Base-by-base conservation (phyloP, 2,888 invertebrate genomes). In the Dastarcus helophoroides region DNA sequence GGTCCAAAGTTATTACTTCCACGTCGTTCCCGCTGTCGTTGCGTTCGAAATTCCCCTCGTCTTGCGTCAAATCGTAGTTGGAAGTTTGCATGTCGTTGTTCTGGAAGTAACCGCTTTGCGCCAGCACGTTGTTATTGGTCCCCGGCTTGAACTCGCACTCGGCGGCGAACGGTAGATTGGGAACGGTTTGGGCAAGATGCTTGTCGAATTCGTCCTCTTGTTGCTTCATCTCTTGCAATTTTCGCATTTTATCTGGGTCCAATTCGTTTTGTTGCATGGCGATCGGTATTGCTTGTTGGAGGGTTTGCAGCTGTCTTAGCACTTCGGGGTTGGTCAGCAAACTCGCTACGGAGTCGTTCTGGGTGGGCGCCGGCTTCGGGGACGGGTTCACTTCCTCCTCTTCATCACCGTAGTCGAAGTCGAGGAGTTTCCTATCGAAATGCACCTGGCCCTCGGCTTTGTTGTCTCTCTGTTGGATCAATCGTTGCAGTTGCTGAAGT, bases 401-500 rank as follows among this genome's bases (percentile, higher is more conserved):
- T 40, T 90, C 90, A 45, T 89, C 89, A 32, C 84, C 89, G 55
- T 91, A 91, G 60, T 91, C 90, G 59, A 86, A 91, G 61, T 90
- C 83, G 36, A 91, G 63, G 9, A 90, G 62, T 54, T 89, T 86
- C 51, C 85, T 75, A 56, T 84, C 84, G 58, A 85, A 85, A 54
- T 83, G 83, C 3, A 79, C 71, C 32, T 64, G 63, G 22, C 56
- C 53, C 2, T 65, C 53, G 19, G 56, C 48, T 3, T 47, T 46
- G 39, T 65, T 63, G 13, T 44, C 39, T 14, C 54, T 53, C 26
- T 58, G 58, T 26, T 68, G 54, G 26, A 75, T 54, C 39, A 76
- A 53, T 46, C 73, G 71, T 51, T 76, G 75, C 36, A 76, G 60
- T 48, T 74, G 71, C 50, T 75, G 74, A 40, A 76, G 54, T 50